phyloP scores from a whole-genome alignment of 2,113 vertebrate species.

The Pseudorectes ferrugineus region DNA sequence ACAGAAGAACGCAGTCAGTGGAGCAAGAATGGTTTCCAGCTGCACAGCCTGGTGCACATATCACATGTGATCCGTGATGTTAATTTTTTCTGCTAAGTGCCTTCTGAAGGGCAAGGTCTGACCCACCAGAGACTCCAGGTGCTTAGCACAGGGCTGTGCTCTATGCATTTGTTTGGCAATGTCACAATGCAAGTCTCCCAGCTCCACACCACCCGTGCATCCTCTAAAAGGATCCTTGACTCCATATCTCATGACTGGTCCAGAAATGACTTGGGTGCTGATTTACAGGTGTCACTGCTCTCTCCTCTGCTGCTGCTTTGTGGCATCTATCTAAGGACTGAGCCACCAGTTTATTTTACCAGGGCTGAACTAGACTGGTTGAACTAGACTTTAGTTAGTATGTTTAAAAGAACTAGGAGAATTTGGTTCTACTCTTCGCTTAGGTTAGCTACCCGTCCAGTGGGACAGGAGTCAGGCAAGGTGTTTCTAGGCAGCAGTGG shows the following conservation, averaged over 20 bases:
- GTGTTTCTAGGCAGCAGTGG: not conserved
- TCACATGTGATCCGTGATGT: accelerated
- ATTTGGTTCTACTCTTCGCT: not conserved
- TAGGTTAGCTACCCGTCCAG: not conserved
- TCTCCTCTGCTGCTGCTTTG: not conserved
- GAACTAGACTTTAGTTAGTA: not conserved
- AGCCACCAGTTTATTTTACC: not conserved
- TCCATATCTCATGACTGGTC: accelerated
- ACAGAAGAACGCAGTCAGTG: accelerated
- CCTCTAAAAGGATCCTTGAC: not conserved
- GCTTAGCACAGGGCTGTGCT: not conserved
- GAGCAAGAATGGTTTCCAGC: not conserved
- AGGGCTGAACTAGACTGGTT: not conserved
- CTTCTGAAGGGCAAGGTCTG: not conserved
- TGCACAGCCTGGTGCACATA: not conserved
- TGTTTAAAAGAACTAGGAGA: not conserved
- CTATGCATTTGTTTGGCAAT: not conserved
- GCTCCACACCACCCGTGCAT: not conserved
- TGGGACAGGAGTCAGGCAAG: not conserved
- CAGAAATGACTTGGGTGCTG: not conserved
- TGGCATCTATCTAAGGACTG: not conserved
- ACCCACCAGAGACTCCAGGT: not conserved
- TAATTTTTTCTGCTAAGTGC: not conserved
- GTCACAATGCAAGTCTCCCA: not conserved
- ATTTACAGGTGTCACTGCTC: not conserved